Conservation (phyloP, 2,888 invertebrate species). For the Scaeva pyrastri region DNA sequence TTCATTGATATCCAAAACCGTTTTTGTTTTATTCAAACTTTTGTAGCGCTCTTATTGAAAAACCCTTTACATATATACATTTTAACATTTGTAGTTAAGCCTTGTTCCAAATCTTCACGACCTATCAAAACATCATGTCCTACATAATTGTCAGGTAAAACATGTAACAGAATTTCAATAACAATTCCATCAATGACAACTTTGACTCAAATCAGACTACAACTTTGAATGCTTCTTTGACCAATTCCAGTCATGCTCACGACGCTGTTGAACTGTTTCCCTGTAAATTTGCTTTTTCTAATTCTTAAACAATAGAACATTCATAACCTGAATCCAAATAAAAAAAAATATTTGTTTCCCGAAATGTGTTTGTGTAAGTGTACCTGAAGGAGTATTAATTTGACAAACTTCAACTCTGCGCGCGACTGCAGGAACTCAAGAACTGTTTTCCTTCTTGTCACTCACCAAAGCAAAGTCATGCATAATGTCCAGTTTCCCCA, state of each 20-base stretch:
- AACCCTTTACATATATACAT: no score
- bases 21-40: no score
- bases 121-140: conserved; percentile 27
- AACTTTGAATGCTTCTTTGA: conserved; percentile 19
- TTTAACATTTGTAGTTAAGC: no score
- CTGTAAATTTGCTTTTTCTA: conserved; percentile 59
- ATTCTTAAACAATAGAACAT: conserved; percentile 63
- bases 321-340: conserved; percentile 61
- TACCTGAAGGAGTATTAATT: not conserved
- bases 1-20: no score
- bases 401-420: not conserved
- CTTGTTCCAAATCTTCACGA: conserved; percentile 27
- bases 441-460: not conserved
- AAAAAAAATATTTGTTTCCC: conserved; percentile 57
- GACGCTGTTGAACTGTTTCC: conserved; percentile 40
- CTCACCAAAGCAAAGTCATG: conserved; percentile 54
- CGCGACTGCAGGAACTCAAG: not conserved
- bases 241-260: conserved; percentile 39
- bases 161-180: conserved; percentile 36
- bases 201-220: conserved; percentile 18
- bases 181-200: conserved; percentile 13
- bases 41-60: no score
- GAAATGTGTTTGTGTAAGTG: conserved; percentile 39
- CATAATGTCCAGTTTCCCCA: conserved; percentile 52
- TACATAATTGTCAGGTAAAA: conserved; percentile 17